phyloP scores from a whole-genome alignment of 2,113 vertebrate genomes.

The Origma solitaria region DNA sequence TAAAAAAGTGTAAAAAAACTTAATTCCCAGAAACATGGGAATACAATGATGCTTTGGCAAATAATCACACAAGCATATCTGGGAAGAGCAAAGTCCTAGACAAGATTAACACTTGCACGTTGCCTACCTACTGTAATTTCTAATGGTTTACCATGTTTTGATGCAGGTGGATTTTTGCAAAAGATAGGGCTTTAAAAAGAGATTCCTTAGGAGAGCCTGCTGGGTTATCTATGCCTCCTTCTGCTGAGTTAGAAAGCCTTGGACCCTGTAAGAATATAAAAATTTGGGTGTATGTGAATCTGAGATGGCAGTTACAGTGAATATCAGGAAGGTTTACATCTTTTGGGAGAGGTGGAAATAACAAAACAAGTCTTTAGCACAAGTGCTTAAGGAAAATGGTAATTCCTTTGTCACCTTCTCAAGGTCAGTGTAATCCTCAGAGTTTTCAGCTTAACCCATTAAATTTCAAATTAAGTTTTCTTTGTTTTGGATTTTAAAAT shows the following conservation, averaged over 20 bases:
- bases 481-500: not conserved
- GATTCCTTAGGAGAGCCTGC: not conserved
- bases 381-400: not conserved
- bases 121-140: not conserved
- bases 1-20: not conserved
- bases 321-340: conserved; percentile 4
- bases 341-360: not conserved
- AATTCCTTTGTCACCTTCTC: not conserved
- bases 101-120: not conserved
- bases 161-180: not conserved
- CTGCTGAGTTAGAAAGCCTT: not conserved
- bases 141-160: not conserved
- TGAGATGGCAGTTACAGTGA: conserved; percentile 3
- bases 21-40: not conserved
- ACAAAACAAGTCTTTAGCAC: not conserved
- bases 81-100: not conserved
- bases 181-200: not conserved
- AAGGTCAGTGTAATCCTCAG: not conserved
- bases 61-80: not conserved
- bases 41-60: not conserved
- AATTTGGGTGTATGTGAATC: not conserved
- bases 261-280: not conserved
- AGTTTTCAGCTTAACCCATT: not conserved
- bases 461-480: not conserved
- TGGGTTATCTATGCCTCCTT: not conserved